Evolutionary conservation across 1,140 invertebrate genomes (phyloP).

Genomic region (Drosophila parvula): DNA sequence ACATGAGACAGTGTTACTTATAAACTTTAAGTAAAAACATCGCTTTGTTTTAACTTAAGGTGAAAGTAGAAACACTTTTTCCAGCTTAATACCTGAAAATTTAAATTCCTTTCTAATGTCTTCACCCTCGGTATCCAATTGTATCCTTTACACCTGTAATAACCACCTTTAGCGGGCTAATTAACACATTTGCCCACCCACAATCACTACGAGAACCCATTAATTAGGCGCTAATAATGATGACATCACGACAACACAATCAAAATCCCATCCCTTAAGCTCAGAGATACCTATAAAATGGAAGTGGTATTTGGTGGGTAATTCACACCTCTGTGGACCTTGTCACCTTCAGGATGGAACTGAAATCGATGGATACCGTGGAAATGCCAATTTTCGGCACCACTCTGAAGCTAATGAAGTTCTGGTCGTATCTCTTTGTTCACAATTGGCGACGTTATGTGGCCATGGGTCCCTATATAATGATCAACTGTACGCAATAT

Average conservation of each 20-base stretch:
- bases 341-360: constrained; percentile 32
- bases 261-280: background rate
- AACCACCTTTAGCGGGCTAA: constrained; percentile 36
- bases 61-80: too few species aligned
- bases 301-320: background rate
- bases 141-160: constrained; percentile 51
- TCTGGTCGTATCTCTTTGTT: constrained; percentile 75
- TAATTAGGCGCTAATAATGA: constrained; percentile 62
- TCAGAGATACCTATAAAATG: constrained; percentile 24
- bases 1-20: background rate
- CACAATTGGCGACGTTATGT: constrained; percentile 77
- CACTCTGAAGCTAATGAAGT: constrained; percentile 70
- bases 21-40: background rate
- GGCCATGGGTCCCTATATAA: constrained; percentile 55
- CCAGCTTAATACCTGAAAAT: background rate
- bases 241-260: constrained; percentile 20
- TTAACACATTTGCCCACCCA: constrained; percentile 52
- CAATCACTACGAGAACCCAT: constrained; percentile 22
- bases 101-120: background rate
- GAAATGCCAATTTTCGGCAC: constrained; percentile 67
- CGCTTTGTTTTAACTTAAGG: background rate
- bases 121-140: constrained; percentile 6
- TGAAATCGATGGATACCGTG: constrained; percentile 51
- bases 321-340: constrained; percentile 16
- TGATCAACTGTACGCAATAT: constrained; percentile 73